These are phyloP conservation scores for Unio delphinus DNA, from an alignment of 2,888 invertebrate genomes.

Conservation along the genomic window DNA sequence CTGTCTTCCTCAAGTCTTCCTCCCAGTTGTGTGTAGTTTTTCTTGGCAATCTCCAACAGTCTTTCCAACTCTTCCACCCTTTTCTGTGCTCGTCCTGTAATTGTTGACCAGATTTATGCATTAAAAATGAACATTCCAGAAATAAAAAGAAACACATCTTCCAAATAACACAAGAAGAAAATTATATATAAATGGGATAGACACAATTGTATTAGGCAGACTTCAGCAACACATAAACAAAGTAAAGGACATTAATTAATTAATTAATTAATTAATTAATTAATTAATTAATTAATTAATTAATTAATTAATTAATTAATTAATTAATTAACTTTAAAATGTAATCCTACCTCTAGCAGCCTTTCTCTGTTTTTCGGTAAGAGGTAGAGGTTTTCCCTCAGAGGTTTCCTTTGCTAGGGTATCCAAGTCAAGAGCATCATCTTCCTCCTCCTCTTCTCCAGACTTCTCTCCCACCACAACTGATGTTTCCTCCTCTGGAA, in stretches of 20 bases:
- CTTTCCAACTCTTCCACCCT: conserved; percentile 68
- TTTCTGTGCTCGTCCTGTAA: conserved; percentile 66
- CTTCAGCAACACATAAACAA: background rate
- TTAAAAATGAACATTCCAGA: background rate
- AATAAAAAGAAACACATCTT: background rate
- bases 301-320: too few relatives aligned
- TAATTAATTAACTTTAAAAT: background rate
- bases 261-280: too few relatives aligned
- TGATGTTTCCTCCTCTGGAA: conserved; percentile 21
- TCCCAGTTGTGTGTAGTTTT: conserved; percentile 70
- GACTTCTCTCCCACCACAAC: conserved; percentile 31
- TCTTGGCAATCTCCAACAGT: conserved; percentile 67
- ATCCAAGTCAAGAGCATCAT: conserved; percentile 28
- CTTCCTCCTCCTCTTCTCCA: conserved; percentile 26
- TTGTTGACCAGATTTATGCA: background rate
- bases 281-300: too few relatives aligned
- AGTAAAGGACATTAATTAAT: background rate
- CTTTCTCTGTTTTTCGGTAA: conserved; percentile 54
- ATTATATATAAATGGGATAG: background rate
- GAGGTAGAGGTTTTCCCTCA: conserved; percentile 52
- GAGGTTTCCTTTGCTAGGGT: conserved; percentile 54
- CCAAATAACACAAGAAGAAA: background rate
- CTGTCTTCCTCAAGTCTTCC: conserved; percentile 68
- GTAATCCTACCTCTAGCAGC: conserved; percentile 55
- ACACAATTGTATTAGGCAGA: background rate